Base-by-base conservation (phyloP, 2,888 invertebrate genomes). In the Chydorus sphaericus region DNA sequence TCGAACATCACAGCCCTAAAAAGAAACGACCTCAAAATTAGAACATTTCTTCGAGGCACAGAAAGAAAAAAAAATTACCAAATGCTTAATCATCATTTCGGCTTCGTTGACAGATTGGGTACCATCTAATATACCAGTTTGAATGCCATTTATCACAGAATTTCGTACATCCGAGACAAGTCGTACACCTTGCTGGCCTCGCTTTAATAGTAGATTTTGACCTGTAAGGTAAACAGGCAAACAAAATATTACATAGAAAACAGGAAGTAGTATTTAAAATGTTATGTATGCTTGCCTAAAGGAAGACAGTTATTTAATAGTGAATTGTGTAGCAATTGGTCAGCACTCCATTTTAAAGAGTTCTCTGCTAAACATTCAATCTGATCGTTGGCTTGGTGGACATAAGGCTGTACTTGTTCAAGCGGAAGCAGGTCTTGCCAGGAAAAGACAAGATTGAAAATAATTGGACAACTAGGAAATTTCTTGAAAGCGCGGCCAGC, bases 1-100 rank as follows among this genome's bases (percentile, higher is more conserved):
- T 18, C 26, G 16, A 30, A 55, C 55, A 7, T 55, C 55, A 26
- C 49, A 55, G 28, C 55, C 55, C 55, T 55, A 33, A 48, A 54
- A 29, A 28, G 2, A 31, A 51, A 39, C 16, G 8, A n/a, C 2
- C 10, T 33, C 7, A 31, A 4, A 7, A 23, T 20, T 1, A 7
- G 26, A 44, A 8, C 23, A 44, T 7, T 3, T 39, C 20, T n/a
- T n/a, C n/a, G n/a, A n/a, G n/a, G n/a, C n/a, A n/a, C n/a, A 16
- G 10, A 44, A 33, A 33, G 8, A 10, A 10, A 44, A 26, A 4
- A 26, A 4, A 23, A 11, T n/a, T 52, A 52, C 52, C 52, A 52
- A 33, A 52, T 52, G 33, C n/a, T 16, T 31, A 4, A 52, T 52
- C 20, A 52, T 33, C 10, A 20, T 36, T 31, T 33, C 36, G 18